Evolutionary conservation across 2,113 vertebrate species (phyloP).

Genomic region (Notarius lentiginosus): DNA sequence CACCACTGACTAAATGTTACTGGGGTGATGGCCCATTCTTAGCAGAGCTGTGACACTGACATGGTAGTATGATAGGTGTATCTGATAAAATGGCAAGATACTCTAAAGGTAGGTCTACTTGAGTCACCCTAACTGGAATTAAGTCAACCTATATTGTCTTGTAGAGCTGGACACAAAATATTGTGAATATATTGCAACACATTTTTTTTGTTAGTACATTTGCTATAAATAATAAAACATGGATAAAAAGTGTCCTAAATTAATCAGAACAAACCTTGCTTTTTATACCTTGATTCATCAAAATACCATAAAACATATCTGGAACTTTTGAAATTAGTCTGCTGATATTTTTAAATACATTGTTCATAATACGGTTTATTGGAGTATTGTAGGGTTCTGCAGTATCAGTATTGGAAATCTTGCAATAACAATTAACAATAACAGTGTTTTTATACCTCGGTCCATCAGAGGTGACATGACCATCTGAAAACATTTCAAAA

Average conservation of each 20-base stretch:
- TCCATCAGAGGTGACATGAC: not conserved
- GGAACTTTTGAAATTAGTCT: not conserved
- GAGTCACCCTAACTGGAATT: not conserved
- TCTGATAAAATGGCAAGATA: not conserved
- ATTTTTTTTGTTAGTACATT: not conserved
- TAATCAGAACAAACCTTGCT: not conserved
- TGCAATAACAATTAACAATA: not conserved
- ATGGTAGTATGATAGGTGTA: not conserved
- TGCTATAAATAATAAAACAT: not conserved
- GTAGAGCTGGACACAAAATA: not conserved
- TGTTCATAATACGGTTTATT: not conserved
- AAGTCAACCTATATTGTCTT: not conserved
- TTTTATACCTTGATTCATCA: not conserved
- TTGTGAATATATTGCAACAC: not conserved
- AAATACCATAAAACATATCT: not conserved
- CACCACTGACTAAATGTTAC: not conserved
- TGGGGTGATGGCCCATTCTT: not conserved
- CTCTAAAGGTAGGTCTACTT: not conserved
- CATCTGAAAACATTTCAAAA: not conserved
- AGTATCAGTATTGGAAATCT: not conserved
- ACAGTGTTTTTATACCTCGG: not conserved
- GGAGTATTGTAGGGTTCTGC: not conserved
- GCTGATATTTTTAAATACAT: too few relatives aligned
- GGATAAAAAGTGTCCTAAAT: not conserved
- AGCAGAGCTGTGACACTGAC: not conserved